A percentile compares a stretch with the other conserved stretches of the same genome.
phyloP scores from a whole-genome alignment of 2,113 vertebrate genomes.

The Phalacrocorax carbo region DNA sequence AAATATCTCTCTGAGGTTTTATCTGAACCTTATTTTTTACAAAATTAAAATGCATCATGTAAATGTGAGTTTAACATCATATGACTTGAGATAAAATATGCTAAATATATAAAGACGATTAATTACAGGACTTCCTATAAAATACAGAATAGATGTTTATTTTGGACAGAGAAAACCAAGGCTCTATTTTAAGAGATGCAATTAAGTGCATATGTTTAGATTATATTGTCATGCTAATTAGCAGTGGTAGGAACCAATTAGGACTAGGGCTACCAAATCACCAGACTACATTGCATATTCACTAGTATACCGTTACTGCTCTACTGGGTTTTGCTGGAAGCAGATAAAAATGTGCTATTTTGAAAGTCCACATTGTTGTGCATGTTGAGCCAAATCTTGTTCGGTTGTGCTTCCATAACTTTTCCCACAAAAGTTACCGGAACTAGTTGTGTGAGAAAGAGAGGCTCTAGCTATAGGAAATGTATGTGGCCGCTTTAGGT shows the following conservation, averaged over 20 bases:
- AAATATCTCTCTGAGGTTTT: conserved; percentile 17
- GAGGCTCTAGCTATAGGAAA: background rate
- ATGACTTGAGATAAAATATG: conserved; percentile 44
- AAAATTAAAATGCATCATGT: conserved; percentile 41
- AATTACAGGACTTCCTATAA: conserved; percentile 55
- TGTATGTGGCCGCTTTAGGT: background rate
- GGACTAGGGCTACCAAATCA: conserved; percentile 26
- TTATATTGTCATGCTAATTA: conserved; percentile 64
- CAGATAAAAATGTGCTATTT: background rate
- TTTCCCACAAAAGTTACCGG: background rate
- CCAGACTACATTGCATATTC: conserved; percentile 23
- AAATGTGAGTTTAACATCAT: conserved; percentile 35
- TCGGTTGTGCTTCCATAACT: background rate
- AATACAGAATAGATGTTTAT: conserved; percentile 14
- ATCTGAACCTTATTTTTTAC: conserved; percentile 26
- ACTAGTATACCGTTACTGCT: conserved; percentile 8
- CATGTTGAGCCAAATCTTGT: background rate
- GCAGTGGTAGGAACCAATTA: conserved; percentile 44
- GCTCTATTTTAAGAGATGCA: conserved; percentile 21
- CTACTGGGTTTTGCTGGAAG: background rate
- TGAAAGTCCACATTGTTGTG: background rate
- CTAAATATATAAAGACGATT: conserved; percentile 60
- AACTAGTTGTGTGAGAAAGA: background rate
- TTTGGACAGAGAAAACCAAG: conserved; percentile 22
- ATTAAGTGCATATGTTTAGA: conserved; percentile 59